Evolutionary conservation across 2,888 invertebrate species (phyloP), one percentile per base, ranked within the genome.

Genomic region (Opisthograptis luteolata): DNA sequence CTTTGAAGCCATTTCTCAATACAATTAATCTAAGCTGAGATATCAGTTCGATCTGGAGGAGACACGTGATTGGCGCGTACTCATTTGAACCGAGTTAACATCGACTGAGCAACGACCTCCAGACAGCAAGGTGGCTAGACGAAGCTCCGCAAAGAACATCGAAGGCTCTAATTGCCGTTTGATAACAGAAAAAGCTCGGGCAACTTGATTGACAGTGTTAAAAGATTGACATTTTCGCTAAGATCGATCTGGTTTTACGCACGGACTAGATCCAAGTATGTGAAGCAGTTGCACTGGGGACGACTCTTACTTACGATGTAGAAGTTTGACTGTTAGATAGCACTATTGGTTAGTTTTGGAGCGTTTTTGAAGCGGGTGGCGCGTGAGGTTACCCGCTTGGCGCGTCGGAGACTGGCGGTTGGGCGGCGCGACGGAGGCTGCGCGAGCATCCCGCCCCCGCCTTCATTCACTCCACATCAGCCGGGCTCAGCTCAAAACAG

Each of bases 401-500:
- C 88, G 85, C 88, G 87, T 72, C 73, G 81, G 76, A 74, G 75
- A 88, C 89, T 87, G 87, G 72, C 80, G 66, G 68, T 70, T 69
- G 64, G 72, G 73, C 68, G 77, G 72, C 68, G 76, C 79, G 60
- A 75, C 82, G 80, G 89, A 87, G 87, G 86, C 88, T 89, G 89
- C 89, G 89, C 89, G 79, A 70, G 66, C 65, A 64, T 62, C 61
- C 68, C 79, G 66, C 84, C 85, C 87, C 85, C 83, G 81, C 86
- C 85, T 83, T 83, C 88, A 87, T 88, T 88, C 88, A 87, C 81
- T 80, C 77, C 72, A 79, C 81, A 73, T 74, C 76, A 68, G 70
- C 71, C 72, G 79, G 77, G 80, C 85, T 80, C 79, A 77, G 81
- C 81, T 79, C 78, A 72, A 79, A 83, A 85, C 84, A 80, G 83